Percentiles rank a stretch among this genome's conserved stretches.
These are phyloP conservation scores for Euura saliciscinereae DNA, from an alignment of 1,140 invertebrate species.

Conservation along the genomic window DNA sequence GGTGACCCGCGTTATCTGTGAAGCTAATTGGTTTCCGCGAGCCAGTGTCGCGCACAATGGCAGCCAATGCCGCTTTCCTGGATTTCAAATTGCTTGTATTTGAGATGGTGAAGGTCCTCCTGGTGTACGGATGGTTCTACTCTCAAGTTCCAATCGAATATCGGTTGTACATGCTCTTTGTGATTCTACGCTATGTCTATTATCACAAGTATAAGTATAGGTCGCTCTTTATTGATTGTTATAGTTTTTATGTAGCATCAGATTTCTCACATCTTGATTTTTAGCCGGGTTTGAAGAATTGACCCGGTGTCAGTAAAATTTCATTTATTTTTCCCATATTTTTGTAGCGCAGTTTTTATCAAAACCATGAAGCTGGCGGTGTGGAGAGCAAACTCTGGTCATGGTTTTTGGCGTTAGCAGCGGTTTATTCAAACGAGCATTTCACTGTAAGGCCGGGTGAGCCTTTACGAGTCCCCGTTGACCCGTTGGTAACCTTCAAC, in stretches of 20 bases:
- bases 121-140: not conserved
- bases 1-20: not conserved
- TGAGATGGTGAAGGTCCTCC: not conserved
- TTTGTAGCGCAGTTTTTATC: no score
- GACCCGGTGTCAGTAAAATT: no score
- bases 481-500: not conserved
- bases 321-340: no score
- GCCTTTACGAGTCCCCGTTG: not conserved
- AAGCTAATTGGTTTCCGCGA: conserved; percentile 4
- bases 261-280: no score
- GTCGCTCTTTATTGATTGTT: no score
- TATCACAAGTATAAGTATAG: no score
- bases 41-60: conserved; percentile 1
- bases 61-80: not conserved
- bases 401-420: no score
- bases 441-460: not conserved
- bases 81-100: conserved; percentile 1
- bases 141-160: not conserved
- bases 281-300: no score
- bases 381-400: no score
- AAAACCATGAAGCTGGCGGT: no score
- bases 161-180: not conserved
- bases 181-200: no score
- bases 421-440: conserved; percentile 3
- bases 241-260: no score